Evolutionary conservation across 2,113 vertebrate genomes (phyloP).

Genomic region (Pogona vitticeps): DNA sequence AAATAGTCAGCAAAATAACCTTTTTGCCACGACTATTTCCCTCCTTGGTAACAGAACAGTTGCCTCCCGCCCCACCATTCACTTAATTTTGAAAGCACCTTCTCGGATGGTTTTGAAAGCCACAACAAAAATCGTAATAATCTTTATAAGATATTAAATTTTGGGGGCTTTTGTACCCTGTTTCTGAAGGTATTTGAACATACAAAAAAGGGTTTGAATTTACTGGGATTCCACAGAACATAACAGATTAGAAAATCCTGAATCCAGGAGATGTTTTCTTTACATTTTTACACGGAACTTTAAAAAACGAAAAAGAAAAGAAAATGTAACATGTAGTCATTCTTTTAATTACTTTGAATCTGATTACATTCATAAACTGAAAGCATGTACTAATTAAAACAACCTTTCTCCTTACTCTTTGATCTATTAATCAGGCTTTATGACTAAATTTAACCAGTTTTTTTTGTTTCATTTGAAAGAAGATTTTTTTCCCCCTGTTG

Average conservation of each 20-base stretch:
- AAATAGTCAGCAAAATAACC: background rate
- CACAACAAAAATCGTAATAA: too few species aligned
- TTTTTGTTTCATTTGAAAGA: background rate
- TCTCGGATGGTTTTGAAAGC: background rate
- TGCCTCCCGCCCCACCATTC: background rate
- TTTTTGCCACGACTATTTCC: background rate
- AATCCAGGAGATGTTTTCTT: background rate
- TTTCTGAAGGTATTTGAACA: too few species aligned
- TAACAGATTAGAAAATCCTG: background rate
- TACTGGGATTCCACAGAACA: background rate
- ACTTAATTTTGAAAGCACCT: background rate
- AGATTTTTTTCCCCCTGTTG: background rate
- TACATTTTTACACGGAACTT: background rate
- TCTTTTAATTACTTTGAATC: background rate
- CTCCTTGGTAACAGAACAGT: background rate
- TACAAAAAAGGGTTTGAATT: too few species aligned
- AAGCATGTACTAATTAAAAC: background rate
- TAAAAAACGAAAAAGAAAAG: background rate
- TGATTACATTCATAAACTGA: background rate
- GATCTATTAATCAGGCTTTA: background rate
- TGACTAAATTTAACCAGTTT: background rate
- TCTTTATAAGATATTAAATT: background rate
- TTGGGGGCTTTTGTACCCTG: background rate
- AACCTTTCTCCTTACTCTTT: background rate
- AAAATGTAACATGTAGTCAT: background rate